Evolutionary conservation across 2,888 invertebrate species (phyloP).

Genomic region (Diaprepes abbreviatus): DNA sequence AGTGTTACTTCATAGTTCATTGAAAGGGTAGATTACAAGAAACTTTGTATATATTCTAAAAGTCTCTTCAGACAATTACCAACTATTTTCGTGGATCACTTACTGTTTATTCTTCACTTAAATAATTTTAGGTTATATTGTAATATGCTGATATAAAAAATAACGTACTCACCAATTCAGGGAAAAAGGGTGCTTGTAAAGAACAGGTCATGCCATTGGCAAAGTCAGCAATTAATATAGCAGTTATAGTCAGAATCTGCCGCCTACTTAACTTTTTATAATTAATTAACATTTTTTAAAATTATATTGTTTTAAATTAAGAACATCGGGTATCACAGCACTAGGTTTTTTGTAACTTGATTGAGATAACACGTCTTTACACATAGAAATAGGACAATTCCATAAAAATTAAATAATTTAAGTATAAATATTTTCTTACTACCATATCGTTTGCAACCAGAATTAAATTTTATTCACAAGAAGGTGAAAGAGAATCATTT

Average conservation of each 20-base stretch:
- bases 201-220: slow-evolving; percentile 34
- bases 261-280: slow-evolving; percentile 18
- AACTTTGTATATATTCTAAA: no score
- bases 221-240: slow-evolving; percentile 28
- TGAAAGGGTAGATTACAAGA: no score
- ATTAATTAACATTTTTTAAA: slow-evolving; percentile 33
- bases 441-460: slow-evolving; percentile 55
- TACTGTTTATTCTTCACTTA: no score
- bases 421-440: slow-evolving; percentile 63
- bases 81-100: no score
- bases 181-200: slow-evolving; percentile 38
- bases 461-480: no score
- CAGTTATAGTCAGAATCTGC: slow-evolving; percentile 24
- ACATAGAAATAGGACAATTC: slow-evolving; percentile 60
- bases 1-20: no score
- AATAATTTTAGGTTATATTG: no score
- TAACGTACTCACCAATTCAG: slow-evolving; percentile 26
- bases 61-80: no score
- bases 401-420: slow-evolving; percentile 61
- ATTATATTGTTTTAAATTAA: no score
- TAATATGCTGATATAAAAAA: no score
- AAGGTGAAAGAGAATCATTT: no score
- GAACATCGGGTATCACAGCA: neutral
- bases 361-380: no score
- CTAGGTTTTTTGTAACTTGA: neutral